phyloP scores from a whole-genome alignment of 1,140 invertebrate species.

The Chionoecetes opilio region DNA sequence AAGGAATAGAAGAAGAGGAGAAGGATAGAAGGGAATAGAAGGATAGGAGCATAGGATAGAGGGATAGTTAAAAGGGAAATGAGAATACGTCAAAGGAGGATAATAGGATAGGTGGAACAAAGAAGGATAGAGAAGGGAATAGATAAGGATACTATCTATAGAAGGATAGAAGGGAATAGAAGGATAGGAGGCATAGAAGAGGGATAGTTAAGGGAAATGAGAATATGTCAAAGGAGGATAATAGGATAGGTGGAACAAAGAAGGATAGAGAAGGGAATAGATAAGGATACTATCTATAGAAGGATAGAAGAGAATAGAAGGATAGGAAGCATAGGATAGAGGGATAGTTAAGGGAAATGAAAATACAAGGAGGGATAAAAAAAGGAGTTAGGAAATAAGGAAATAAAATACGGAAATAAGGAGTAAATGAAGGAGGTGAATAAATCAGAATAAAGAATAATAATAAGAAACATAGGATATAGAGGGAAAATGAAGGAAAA shows the following conservation, averaged over 20 bases:
- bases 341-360: neutral
- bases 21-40: neutral
- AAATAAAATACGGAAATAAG: neutral
- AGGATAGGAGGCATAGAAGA: too few species aligned
- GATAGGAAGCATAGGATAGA: too few species aligned
- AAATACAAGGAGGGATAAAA: neutral
- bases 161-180: too few species aligned
- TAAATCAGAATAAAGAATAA: too few species aligned
- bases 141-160: neutral
- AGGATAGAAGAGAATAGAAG: too few species aligned
- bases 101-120: neutral
- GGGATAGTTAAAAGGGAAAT: neutral
- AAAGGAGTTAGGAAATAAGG: neutral
- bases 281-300: neutral
- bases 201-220: neutral
- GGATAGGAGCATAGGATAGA: neutral
- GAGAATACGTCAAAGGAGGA: neutral
- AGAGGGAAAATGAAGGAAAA: too few species aligned
- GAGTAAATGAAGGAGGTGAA: too few species aligned
- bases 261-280: neutral
- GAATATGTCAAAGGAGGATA: neutral
- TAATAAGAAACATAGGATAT: too few species aligned
- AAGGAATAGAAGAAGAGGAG: neutral
- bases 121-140: neutral
- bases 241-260: neutral